Evolutionary conservation across 2,888 invertebrate species (phyloP).

Genomic region (Habrosyne pyritoides): DNA sequence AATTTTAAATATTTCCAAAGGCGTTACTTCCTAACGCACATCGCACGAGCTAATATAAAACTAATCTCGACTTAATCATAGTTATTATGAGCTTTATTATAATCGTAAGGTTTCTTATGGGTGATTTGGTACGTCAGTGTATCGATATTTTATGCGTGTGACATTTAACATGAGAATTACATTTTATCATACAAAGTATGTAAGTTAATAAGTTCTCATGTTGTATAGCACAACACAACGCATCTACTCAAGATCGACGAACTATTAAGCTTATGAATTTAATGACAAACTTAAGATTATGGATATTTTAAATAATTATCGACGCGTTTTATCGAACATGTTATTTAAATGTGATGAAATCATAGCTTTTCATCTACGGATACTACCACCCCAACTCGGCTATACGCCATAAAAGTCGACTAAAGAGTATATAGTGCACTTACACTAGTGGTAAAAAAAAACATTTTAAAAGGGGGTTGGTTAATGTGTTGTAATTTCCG

Average conservation of each 20-base stretch:
- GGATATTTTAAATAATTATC: neutral
- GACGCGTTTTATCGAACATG: neutral
- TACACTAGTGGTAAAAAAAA: no score
- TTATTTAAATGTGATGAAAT: neutral
- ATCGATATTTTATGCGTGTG: conserved; percentile 27
- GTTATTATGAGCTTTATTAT: conserved; percentile 63
- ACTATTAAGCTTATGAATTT: neutral
- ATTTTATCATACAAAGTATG: conserved; percentile 5
- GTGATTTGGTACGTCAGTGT: conserved; percentile 36
- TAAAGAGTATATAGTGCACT: no score
- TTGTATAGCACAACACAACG: neutral
- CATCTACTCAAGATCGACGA: neutral
- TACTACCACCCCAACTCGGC: no score
- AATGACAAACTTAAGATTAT: neutral
- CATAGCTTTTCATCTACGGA: no score
- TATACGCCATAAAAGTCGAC: no score
- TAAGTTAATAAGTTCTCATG: conserved; percentile 7
- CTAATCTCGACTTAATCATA: conserved; percentile 65
- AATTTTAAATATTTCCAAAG: conserved; percentile 40
- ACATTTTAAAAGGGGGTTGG: no score
- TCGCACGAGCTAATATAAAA: conserved; percentile 63
- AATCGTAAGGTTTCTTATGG: conserved; percentile 45
- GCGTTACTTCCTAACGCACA: conserved; percentile 42
- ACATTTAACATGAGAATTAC: conserved; percentile 8
- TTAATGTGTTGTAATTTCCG: no score